Conservation (phyloP, 2,888 invertebrate species). For the Ceramica pisi region DNA sequence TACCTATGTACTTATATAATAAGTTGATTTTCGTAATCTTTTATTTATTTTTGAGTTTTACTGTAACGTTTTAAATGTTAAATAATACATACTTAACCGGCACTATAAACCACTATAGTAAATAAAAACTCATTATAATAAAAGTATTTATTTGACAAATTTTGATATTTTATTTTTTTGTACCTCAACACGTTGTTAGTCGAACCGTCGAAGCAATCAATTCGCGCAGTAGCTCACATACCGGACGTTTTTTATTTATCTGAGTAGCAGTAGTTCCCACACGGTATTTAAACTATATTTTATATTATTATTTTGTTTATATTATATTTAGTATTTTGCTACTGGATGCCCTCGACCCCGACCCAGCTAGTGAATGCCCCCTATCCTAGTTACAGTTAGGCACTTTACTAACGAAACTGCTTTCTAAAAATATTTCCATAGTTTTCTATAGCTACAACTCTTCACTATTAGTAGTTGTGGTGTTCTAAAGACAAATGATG, state of each 20-base stretch:
- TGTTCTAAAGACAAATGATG: constrained; percentile 82
- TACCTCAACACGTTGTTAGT: constrained; percentile 69
- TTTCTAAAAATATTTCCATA: constrained; percentile 75
- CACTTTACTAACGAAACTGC: constrained; percentile 87
- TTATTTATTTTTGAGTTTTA: constrained; percentile 84
- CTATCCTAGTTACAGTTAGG: constrained; percentile 83
- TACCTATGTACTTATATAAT: constrained; percentile 92
- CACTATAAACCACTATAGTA: constrained; percentile 84
- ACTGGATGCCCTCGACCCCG: constrained; percentile 89
- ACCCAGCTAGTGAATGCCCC: constrained; percentile 90
- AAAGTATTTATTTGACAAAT: constrained; percentile 87
- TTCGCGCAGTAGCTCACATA: constrained; percentile 88
- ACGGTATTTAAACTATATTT: constrained; percentile 78
- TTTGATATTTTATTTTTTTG: constrained; percentile 85
- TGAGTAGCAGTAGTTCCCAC: constrained; percentile 85
- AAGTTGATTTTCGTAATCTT: constrained; percentile 80
- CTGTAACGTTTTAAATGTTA: constrained; percentile 87
- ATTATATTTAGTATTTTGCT: constrained; percentile 85
- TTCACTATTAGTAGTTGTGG: constrained; percentile 81
- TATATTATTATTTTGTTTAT: constrained; percentile 76
- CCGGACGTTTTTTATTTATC: constrained; percentile 80
- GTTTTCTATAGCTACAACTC: constrained; percentile 76
- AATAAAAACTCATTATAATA: constrained; percentile 88
- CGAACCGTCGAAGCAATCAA: constrained; percentile 41
- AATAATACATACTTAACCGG: constrained; percentile 89